phyloP scores from a whole-genome alignment of 2,888 invertebrate species.

The Diogma glabrata region DNA sequence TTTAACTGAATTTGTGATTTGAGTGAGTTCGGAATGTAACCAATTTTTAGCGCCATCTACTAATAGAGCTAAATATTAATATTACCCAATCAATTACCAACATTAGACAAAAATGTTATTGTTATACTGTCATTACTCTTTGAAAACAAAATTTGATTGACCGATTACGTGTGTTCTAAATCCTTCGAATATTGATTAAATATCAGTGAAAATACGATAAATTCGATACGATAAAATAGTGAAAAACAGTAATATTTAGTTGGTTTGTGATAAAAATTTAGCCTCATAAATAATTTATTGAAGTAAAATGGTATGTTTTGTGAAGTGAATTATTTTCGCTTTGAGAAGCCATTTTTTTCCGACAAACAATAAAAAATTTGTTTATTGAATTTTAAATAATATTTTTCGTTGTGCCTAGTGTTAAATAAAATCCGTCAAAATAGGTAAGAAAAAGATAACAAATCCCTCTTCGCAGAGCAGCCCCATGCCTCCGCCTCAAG shows the following conservation, averaged over 20 bases:
- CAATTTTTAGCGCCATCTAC: too few relatives aligned
- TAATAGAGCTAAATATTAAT: too few relatives aligned
- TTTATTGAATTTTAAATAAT: background rate
- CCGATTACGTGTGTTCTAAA: slow-evolving; percentile 8
- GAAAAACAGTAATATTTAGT: background rate
- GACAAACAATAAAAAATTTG: slow-evolving; percentile 6
- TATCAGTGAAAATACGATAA: slow-evolving; percentile 3
- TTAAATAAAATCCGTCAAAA: background rate
- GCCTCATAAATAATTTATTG: slow-evolving; percentile 5
- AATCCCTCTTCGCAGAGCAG: slow-evolving; percentile 76
- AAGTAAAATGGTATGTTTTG: too few relatives aligned
- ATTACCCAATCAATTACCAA: too few relatives aligned
- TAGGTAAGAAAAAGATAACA: slow-evolving; percentile 44
- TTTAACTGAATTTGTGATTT: too few relatives aligned
- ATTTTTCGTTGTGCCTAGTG: background rate
- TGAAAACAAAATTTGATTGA: too few relatives aligned
- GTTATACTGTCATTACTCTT: slow-evolving; percentile 4
- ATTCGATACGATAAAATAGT: background rate
- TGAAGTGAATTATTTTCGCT: background rate
- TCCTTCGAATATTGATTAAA: background rate
- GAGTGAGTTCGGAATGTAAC: too few relatives aligned
- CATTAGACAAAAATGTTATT: too few relatives aligned
- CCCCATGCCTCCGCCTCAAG: slow-evolving; percentile 79
- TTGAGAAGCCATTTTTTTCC: slow-evolving; percentile 6
- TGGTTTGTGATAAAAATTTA: too few relatives aligned